Base-by-base conservation (phyloP, 2,797 vertebrate species). In the Sebastes matsubarae region DNA sequence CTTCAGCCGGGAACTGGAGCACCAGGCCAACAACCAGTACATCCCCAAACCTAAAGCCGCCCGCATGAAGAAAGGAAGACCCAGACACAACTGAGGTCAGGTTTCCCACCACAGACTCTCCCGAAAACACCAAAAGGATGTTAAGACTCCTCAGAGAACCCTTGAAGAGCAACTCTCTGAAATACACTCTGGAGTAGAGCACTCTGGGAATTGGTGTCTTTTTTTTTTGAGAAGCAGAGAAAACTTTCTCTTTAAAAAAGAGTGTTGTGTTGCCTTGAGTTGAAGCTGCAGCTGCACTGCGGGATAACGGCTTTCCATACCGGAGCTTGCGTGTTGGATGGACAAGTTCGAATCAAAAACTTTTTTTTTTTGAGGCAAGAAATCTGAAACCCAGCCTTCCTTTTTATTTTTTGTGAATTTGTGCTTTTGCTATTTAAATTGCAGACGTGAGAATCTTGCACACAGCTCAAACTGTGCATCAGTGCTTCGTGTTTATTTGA, bases 21-120 rank as follows among this genome's bases (percentile, higher is more conserved):
- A 99, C 93, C 99, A 99, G 92, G 98, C 97, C 10, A 99, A 99
- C 90, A 99, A 99, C 87, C 98, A 99, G 85, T 99, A 99, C 93
- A 99, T 99, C 93, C 99, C 99, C 88, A 99, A 99, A 94, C 98
- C 99, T 22, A 99, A 99, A 94, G 97, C 98, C 0, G 98, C 98
- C 55, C 97, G 97, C 83, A 98, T 99, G 94, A 99, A 99, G 93
- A 99, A 98, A 93, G 97, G 97, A 87, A 94, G 98, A 92, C 97
- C 96, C 69, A 94, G 97, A 93, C 98, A 98, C 93, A 97, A 95
- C 95, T 99, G 93, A 95, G 68, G 58, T 58, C 1, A 2, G 2
- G n/a, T 8, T 8, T 46, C 55, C 9, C 46, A 16, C 30, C 71
- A 25, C 60, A 22, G 59, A 72, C 77, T 79, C 60, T 30, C 22